phyloP scores from a whole-genome alignment of 2,797 vertebrate species.

The Aphelocoma californica region DNA sequence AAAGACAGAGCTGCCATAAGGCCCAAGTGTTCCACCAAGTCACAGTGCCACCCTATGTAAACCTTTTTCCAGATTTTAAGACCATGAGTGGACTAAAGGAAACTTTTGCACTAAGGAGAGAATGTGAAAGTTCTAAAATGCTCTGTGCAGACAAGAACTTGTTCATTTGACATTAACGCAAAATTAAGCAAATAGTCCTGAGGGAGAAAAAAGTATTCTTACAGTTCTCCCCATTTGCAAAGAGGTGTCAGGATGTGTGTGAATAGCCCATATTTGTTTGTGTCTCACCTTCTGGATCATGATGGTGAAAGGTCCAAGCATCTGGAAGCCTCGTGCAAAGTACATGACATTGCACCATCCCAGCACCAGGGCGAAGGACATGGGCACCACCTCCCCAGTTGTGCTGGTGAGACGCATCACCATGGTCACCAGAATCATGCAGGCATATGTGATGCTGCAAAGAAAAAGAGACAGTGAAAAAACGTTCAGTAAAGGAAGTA shows the following conservation, averaged over 20 bases:
- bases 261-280: background rate
- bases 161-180: background rate
- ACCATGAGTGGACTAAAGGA: background rate
- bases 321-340: constrained; percentile 93
- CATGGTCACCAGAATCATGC: constrained; percentile 87
- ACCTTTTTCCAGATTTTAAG: background rate
- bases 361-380: constrained; percentile 88
- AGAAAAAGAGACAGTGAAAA: background rate
- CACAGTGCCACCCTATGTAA: background rate
- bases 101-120: background rate
- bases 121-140: background rate
- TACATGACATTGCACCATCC: constrained; percentile 97
- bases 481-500: background rate
- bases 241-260: background rate
- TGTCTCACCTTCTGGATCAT: constrained; percentile 92
- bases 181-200: background rate
- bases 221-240: background rate
- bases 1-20: background rate
- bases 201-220: background rate
- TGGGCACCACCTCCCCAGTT: constrained; percentile 82
- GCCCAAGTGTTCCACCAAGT: background rate
- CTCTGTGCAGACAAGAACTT: background rate
- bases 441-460: constrained; percentile 87
- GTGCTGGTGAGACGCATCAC: constrained; percentile 84
- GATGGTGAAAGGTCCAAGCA: constrained; percentile 95